Conservation (phyloP, 2,113 vertebrate genomes). For the Lagopus leucura region DNA sequence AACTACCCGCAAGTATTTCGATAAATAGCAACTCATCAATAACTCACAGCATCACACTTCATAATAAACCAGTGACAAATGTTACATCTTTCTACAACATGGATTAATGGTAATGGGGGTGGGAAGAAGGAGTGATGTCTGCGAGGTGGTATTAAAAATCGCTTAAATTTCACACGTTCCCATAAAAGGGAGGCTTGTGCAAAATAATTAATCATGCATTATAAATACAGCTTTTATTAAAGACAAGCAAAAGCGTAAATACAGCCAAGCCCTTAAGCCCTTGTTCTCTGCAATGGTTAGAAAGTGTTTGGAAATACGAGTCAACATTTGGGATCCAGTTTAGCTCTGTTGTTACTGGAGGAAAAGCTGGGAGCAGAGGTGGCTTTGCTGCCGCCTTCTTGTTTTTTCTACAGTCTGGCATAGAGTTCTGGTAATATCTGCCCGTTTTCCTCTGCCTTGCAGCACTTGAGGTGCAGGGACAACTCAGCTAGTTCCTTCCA, state of each 20-base stretch:
- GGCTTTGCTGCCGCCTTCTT: not conserved
- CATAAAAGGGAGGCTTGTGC: constrained; percentile 67
- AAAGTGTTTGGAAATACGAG: constrained; percentile 45
- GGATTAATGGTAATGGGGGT: constrained; percentile 72
- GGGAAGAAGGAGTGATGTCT: constrained; percentile 44
- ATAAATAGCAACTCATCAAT: constrained; percentile 79
- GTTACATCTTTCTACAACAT: constrained; percentile 64
- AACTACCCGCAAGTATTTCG: constrained; percentile 70
- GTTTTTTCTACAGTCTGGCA: not conserved
- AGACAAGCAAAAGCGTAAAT: constrained; percentile 31
- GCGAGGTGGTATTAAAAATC: constrained; percentile 77
- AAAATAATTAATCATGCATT: constrained; percentile 74
- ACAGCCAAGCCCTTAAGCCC: constrained; percentile 40
- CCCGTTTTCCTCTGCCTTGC: not conserved
- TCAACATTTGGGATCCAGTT: constrained; percentile 33
- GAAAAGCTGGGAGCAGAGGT: constrained; percentile 11
- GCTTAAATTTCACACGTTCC: constrained; percentile 68
- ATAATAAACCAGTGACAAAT: constrained; percentile 79
- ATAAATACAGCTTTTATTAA: constrained; percentile 69
- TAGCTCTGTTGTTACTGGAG: constrained; percentile 15
- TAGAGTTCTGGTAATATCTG: not conserved
- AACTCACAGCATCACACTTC: constrained; percentile 41
- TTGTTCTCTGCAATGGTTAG: constrained; percentile 43
- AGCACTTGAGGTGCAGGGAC: not conserved
- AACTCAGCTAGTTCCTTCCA: not conserved